These are phyloP conservation scores for Eulithis prunata DNA, from an alignment of 2,888 invertebrate species.

Conservation along the genomic window DNA sequence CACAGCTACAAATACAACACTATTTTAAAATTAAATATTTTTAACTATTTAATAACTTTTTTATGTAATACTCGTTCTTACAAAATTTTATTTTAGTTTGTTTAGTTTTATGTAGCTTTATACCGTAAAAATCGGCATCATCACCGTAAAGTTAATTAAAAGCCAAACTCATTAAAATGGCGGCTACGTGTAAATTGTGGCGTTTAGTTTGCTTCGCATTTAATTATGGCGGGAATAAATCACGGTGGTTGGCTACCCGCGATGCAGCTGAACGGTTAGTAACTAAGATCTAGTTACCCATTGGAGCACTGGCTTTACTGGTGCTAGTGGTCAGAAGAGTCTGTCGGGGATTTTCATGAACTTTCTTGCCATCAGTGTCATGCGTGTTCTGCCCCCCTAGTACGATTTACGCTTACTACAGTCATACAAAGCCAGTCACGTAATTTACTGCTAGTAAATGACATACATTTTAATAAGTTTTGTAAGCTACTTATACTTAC, in stretches of 20 bases:
- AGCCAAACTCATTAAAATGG: conserved; percentile 38
- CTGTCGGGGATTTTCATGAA: too few species aligned
- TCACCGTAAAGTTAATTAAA: conserved; percentile 34
- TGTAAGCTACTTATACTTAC: too few species aligned
- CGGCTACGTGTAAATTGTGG: conserved; percentile 42
- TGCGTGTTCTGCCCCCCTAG: too few species aligned
- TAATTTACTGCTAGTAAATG: too few species aligned
- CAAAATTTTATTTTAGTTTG: neutral
- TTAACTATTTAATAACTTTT: too few species aligned
- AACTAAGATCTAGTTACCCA: conserved; percentile 10
- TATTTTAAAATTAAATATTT: too few species aligned
- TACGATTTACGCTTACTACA: too few species aligned
- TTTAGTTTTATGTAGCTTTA: conserved; percentile 1
- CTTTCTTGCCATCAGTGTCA: too few species aligned
- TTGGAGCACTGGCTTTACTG: neutral
- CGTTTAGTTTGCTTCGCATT: conserved; percentile 45
- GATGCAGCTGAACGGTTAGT: neutral
- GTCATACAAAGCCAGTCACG: too few species aligned
- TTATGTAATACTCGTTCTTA: neutral
- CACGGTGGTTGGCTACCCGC: conserved; percentile 36
- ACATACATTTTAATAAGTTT: too few species aligned
- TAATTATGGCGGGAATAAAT: conserved; percentile 51
- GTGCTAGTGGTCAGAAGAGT: too few species aligned
- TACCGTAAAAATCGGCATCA: conserved; percentile 18
- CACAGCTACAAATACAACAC: too few species aligned